Evolutionary conservation across 2,888 invertebrate genomes (phyloP).

Genomic region (Ethmia dodecea): DNA sequence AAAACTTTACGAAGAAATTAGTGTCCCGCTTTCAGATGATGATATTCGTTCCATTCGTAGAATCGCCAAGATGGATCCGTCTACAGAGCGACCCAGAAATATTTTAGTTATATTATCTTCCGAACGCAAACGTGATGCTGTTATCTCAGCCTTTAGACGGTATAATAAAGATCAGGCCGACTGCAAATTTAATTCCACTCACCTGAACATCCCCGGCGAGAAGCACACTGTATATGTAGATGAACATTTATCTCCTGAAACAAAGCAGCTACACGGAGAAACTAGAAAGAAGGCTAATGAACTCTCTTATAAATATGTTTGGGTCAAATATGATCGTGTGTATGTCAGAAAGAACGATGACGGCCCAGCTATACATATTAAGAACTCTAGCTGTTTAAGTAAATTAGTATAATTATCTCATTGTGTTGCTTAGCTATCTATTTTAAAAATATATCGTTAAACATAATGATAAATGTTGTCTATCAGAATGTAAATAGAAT

Average conservation of each 20-base stretch:
- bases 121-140: conserved; percentile 13
- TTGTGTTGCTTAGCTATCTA: background rate
- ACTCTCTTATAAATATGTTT: conserved; percentile 6
- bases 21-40: background rate
- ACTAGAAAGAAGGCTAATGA: conserved; percentile 3
- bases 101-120: conserved; percentile 9
- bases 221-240: conserved; percentile 7
- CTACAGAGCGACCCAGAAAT: conserved; percentile 11
- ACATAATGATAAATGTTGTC: background rate
- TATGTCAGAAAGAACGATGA: conserved; percentile 7
- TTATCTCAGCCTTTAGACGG: conserved; percentile 13
- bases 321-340: conserved; percentile 7
- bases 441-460: background rate
- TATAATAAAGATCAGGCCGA: conserved; percentile 14
- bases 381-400: background rate
- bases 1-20: conserved; percentile 3
- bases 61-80: conserved; percentile 12
- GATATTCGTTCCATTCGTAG: conserved; percentile 8
- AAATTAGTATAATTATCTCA: background rate
- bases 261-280: conserved; percentile 5
- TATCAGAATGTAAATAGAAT: conserved; percentile 11
- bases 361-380: conserved; percentile 1
- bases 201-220: conserved; percentile 10
- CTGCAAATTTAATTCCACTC: conserved; percentile 6
- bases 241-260: conserved; percentile 14